Conservation (phyloP, 2,113 vertebrate species). For the Leuciscus idus region DNA sequence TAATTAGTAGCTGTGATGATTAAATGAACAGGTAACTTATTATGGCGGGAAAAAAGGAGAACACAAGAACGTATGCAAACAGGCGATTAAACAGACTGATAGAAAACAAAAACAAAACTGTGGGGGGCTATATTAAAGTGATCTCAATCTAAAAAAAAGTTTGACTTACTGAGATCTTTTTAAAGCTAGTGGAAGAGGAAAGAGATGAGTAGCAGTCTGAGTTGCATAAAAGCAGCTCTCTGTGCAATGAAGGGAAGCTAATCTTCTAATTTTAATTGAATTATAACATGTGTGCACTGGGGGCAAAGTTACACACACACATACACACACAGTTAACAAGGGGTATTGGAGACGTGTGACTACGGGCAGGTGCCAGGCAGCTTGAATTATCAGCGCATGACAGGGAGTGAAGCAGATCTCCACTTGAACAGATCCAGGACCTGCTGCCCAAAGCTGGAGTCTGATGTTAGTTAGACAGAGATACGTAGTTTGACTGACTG, state of each 20-base stretch:
- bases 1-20: too few species aligned
- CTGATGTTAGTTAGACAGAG: not conserved
- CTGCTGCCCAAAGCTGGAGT: not conserved
- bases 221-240: not conserved
- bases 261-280: constrained; percentile 55
- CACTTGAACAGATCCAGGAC: constrained; percentile 22
- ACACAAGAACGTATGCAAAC: too few species aligned
- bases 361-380: constrained; percentile 33
- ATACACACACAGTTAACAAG: constrained; percentile 29
- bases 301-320: constrained; percentile 38
- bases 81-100: too few species aligned
- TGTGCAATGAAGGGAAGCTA: constrained; percentile 42
- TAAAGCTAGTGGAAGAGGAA: not conserved
- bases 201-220: not conserved
- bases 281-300: constrained; percentile 45
- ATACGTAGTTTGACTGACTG: not conserved
- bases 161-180: not conserved
- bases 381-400: constrained; percentile 43
- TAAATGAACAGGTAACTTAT: too few species aligned
- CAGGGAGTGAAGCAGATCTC: constrained; percentile 3
- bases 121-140: not conserved
- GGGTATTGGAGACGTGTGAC: constrained; percentile 48
- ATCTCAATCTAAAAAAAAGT: not conserved
- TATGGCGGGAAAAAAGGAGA: too few species aligned
- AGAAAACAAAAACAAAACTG: too few species aligned